Evolutionary conservation across 2,888 invertebrate species (phyloP).

Genomic region (Hypomecis punctinalis): DNA sequence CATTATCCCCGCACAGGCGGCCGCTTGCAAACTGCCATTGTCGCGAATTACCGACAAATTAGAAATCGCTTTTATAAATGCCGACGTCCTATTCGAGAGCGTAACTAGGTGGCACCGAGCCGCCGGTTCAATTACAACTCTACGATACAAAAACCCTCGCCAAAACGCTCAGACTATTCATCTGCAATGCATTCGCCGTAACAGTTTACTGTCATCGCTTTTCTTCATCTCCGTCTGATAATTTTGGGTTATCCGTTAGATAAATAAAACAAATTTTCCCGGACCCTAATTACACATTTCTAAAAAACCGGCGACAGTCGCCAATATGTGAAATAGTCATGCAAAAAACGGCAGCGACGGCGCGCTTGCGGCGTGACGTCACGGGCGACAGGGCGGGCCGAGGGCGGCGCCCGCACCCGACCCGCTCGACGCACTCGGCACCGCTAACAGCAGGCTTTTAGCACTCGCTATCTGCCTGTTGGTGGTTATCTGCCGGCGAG

Average conservation of each 20-base stretch:
- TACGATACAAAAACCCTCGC: slow-evolving; percentile 54
- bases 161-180: slow-evolving; percentile 36
- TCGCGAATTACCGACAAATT: slow-evolving; percentile 81
- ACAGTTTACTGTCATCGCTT: slow-evolving; percentile 54
- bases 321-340: slow-evolving; percentile 76
- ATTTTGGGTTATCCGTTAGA: slow-evolving; percentile 62
- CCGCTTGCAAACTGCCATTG: slow-evolving; percentile 69
- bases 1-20: slow-evolving; percentile 72
- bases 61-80: slow-evolving; percentile 68
- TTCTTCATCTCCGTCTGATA: slow-evolving; percentile 55
- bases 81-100: slow-evolving; percentile 68
- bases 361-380: slow-evolving; percentile 76
- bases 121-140: slow-evolving; percentile 55
- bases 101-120: slow-evolving; percentile 80
- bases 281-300: slow-evolving; percentile 76
- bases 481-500: slow-evolving; percentile 69
- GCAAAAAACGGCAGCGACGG: slow-evolving; percentile 74
- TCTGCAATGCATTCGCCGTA: slow-evolving; percentile 39
- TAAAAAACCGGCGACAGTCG: slow-evolving; percentile 81
- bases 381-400: slow-evolving; percentile 80
- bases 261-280: slow-evolving; percentile 73
- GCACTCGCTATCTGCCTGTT: slow-evolving; percentile 67
- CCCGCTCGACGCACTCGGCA: slow-evolving; percentile 62
- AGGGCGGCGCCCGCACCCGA: slow-evolving; percentile 75
- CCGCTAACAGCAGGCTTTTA: slow-evolving; percentile 77